A percentile compares a stretch with the other conserved stretches of the same genome.
Evolutionary conservation across 2,888 invertebrate genomes (phyloP).

Genomic region (Pristionchus entomophagus): DNA sequence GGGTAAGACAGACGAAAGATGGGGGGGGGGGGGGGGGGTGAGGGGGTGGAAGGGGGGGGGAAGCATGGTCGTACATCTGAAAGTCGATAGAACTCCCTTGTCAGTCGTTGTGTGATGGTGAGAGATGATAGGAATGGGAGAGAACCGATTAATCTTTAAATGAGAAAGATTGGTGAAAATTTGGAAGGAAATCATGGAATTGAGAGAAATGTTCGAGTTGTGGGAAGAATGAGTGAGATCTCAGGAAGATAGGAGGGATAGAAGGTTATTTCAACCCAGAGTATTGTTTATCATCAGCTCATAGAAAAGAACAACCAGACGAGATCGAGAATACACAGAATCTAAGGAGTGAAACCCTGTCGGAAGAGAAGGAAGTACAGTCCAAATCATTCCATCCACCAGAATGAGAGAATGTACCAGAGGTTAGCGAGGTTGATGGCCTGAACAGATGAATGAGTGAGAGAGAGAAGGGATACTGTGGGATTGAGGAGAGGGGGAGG

Average conservation of each 20-base stretch:
- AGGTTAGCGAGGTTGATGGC: conserved; percentile 39
- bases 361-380: not conserved
- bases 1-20: not conserved
- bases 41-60: not conserved
- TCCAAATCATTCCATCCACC: conserved; percentile 33
- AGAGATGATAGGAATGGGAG: not conserved
- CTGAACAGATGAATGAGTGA: not conserved
- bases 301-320: conserved; percentile 7
- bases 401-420: conserved; percentile 44
- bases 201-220: not conserved
- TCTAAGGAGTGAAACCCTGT: not conserved
- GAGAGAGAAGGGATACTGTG: not conserved
- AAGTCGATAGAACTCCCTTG: not conserved
- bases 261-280: not conserved
- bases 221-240: too few species aligned
- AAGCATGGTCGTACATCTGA: too few species aligned
- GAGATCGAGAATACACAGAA: not conserved
- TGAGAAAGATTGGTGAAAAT: not conserved
- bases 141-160: not conserved
- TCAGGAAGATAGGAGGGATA: too few species aligned
- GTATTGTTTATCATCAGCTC: not conserved
- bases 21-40: not conserved
- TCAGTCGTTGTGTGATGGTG: not conserved
- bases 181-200: not conserved
- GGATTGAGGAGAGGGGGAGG: not conserved